Percentiles rank a stretch among this genome's conserved stretches.
Evolutionary conservation across 2,113 vertebrate genomes (phyloP).

Genomic region (Brachionichthys hirsutus): DNA sequence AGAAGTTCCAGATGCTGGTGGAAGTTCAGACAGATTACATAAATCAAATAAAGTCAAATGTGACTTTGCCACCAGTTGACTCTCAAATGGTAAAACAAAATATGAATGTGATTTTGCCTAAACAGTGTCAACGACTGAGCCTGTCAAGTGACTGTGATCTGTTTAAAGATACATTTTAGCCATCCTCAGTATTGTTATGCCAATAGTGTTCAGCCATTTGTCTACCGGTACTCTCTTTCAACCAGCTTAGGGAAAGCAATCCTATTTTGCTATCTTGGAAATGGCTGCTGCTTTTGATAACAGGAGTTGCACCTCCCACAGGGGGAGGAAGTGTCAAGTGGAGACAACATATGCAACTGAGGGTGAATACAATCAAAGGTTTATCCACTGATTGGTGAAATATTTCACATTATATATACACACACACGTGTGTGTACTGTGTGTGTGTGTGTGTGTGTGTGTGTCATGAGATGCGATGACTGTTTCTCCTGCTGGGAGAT

Average conservation of each 20-base stretch:
- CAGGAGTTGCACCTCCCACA: constrained; percentile 62
- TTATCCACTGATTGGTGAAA: constrained; percentile 12
- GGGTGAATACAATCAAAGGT: constrained; percentile 38
- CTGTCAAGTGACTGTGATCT: neutral
- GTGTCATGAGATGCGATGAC: no score
- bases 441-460: no score
- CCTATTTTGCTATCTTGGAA: constrained; percentile 48
- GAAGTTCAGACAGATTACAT: neutral
- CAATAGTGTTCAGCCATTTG: constrained; percentile 11
- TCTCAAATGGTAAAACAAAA: neutral
- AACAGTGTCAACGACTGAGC: no score
- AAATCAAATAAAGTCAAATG: neutral
- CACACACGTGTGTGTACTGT: no score
- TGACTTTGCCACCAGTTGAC: neutral
- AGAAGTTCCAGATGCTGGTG: neutral
- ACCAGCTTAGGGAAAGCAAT: constrained; percentile 31
- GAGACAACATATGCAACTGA: constrained; percentile 69
- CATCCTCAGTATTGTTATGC: neutral
- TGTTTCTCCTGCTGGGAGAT: no score
- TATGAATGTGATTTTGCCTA: no score
- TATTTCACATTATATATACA: no score
- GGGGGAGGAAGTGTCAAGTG: constrained; percentile 72
- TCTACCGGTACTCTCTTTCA: constrained; percentile 23
- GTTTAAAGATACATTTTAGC: neutral
- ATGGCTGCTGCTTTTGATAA: constrained; percentile 60